Evolutionary conservation across 2,888 invertebrate species (phyloP).

Genomic region (Stenodera caucasica): DNA sequence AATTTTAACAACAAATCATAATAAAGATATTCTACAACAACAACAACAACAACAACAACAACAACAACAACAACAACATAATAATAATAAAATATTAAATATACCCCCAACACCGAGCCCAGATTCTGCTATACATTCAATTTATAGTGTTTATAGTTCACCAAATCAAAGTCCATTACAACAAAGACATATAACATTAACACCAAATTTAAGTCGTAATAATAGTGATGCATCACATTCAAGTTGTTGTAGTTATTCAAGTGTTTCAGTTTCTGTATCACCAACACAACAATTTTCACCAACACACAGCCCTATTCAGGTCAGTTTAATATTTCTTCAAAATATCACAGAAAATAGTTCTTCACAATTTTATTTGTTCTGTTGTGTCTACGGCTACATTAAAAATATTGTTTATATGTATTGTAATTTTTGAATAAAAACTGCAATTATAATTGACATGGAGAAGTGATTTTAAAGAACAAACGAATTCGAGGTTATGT

Average conservation of each 20-base stretch:
- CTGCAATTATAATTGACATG: too few relatives aligned
- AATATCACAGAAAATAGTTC: too few relatives aligned
- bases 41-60: too few relatives aligned
- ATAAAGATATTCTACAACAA: too few relatives aligned
- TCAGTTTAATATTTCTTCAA: constrained; percentile 38
- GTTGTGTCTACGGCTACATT: too few relatives aligned
- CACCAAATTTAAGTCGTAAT: constrained; percentile 83
- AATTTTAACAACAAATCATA: too few relatives aligned
- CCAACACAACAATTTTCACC: constrained; percentile 73
- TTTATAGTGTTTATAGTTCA: constrained; percentile 80
- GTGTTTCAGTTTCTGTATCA: constrained; percentile 60
- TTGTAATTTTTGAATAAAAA: too few relatives aligned
- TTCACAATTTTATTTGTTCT: too few relatives aligned
- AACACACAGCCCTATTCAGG: constrained; percentile 85
- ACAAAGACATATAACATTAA: constrained; percentile 77
- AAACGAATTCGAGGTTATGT: too few relatives aligned
- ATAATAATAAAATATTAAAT: constrained; percentile 60
- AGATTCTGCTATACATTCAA: constrained; percentile 87
- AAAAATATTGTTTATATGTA: too few relatives aligned
- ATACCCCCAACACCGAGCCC: constrained; percentile 82
- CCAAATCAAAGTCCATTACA: constrained; percentile 87
- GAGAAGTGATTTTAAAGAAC: too few relatives aligned
- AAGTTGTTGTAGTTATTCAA: constrained; percentile 85
- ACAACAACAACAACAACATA: background rate
- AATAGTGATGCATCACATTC: constrained; percentile 91